Conservation (phyloP, 2,797 vertebrate genomes). For the Anisognathus igniventris region DNA sequence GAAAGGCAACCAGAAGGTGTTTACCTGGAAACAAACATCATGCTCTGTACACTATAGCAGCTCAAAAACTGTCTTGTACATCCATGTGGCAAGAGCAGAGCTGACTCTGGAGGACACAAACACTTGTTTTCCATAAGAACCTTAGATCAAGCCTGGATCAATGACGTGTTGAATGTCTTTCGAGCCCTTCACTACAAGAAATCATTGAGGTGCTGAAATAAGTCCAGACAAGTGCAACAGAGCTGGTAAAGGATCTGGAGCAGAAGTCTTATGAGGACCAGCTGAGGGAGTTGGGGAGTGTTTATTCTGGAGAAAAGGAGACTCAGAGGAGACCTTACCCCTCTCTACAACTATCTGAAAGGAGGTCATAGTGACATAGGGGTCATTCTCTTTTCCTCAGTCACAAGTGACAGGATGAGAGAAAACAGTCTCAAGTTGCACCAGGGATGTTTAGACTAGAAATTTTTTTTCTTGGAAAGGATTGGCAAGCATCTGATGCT, state of each 20-base stretch:
- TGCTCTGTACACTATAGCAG: not conserved
- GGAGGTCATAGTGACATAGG: not conserved
- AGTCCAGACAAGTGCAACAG: rapidly evolving
- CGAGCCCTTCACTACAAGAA: not conserved
- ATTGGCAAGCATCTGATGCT: not conserved
- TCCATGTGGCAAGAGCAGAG: not conserved
- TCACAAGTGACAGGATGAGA: not conserved
- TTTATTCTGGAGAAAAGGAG: not conserved
- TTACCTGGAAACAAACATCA: not conserved
- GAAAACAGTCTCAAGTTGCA: not conserved
- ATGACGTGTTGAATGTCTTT: not conserved
- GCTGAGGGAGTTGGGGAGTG: rapidly evolving
- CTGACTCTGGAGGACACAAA: not conserved
- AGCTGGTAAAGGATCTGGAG: not conserved
- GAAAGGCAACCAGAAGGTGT: not conserved
- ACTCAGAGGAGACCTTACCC: not conserved
- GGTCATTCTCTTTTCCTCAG: not conserved
- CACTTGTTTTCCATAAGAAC: not conserved
- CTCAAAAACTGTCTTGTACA: not conserved
- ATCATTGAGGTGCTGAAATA: not conserved
- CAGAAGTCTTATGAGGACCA: not conserved
- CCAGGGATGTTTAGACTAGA: not conserved
- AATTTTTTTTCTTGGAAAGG: not conserved
- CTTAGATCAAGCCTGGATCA: not conserved
- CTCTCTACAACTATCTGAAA: not conserved